phyloP scores from a whole-genome alignment of 2,113 vertebrate species.

The Anolis carolinensis region DNA sequence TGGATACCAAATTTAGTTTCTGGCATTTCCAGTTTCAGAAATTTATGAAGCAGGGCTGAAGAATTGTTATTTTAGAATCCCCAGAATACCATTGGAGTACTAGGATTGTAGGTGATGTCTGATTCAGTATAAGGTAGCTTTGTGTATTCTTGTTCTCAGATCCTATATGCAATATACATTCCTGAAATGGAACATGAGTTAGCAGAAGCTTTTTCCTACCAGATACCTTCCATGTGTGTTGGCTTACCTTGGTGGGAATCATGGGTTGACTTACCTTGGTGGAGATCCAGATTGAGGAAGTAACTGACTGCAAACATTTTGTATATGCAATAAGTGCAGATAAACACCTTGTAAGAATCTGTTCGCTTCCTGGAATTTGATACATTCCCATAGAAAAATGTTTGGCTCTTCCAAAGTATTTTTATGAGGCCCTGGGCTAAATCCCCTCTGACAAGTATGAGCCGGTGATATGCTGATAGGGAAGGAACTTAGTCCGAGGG shows the following conservation, averaged over 20 bases:
- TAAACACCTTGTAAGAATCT: neutral
- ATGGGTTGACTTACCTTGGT: neutral
- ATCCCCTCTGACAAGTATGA: slow-evolving; percentile 32
- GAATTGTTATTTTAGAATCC: no score
- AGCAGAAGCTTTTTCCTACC: no score
- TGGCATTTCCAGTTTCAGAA: no score
- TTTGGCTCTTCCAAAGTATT: slow-evolving; percentile 17
- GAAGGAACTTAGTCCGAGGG: slow-evolving; percentile 9
- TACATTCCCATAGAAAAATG: slow-evolving; percentile 3
- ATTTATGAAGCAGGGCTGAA: no score
- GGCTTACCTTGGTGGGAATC: neutral
- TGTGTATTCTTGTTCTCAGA: neutral
- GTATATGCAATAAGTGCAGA: no score
- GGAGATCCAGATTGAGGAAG: neutral
- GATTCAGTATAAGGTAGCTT: neutral
- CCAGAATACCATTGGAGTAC: no score
- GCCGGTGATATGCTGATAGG: slow-evolving; percentile 26
- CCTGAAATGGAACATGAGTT: no score
- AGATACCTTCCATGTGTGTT: no score
- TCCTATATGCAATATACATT: neutral
- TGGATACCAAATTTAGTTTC: no score
- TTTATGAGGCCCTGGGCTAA: slow-evolving; percentile 32
- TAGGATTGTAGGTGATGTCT: no score
- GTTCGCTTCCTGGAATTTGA: neutral
- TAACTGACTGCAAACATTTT: neutral